Evolutionary conservation across 2,888 invertebrate species (phyloP), one percentile per base, ranked within the genome.

Genomic region (Ypsolopha sequella): DNA sequence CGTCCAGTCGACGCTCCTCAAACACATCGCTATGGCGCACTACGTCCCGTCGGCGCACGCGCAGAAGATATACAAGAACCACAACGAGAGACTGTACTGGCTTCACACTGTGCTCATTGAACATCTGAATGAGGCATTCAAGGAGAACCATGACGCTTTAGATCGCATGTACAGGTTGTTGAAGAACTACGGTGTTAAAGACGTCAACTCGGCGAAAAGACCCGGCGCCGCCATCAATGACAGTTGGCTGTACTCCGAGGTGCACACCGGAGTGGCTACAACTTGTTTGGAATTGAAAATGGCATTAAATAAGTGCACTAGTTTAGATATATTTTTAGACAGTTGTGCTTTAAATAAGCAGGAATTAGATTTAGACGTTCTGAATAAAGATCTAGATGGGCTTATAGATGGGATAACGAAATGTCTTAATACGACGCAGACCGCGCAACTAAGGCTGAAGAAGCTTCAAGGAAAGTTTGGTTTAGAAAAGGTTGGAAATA

Each of bases 41-140:
- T 75, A 62, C 50, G 61, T 73, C 1, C 80, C 75, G 0, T 55
- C 73, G 0, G 35, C 52, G 0, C 67, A 71, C 1, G 62, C 66
- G 0, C 68, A 65, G 7, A 69, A 64, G 2, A 41, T 73, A 0
- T 81, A 79, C 64, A 79, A 68, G 38, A 82, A 87, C 45, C 77
- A 80, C 60, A 87, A 87, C 57, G 86, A 87, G 60, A 55, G 86
- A 0, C 61, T 87, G 6, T 69, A 79, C 47, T 87, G 87, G 87
- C 61, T 86, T 0, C 86, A 87, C 57, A 65, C 64, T 6, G 62
- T 65, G 0, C 63, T 87, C 0, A 58, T 87, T 52, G 58, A 66
- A 0, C 63, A 77, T 46, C 35, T 87, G 0, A 62, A 62, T 0
- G 61, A 68, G 9, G 74, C 78, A 48, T 78, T 78, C 54, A 59